Evolutionary conservation across 1,140 invertebrate species (phyloP).

Genomic region (Hylaeus anthracinus): DNA sequence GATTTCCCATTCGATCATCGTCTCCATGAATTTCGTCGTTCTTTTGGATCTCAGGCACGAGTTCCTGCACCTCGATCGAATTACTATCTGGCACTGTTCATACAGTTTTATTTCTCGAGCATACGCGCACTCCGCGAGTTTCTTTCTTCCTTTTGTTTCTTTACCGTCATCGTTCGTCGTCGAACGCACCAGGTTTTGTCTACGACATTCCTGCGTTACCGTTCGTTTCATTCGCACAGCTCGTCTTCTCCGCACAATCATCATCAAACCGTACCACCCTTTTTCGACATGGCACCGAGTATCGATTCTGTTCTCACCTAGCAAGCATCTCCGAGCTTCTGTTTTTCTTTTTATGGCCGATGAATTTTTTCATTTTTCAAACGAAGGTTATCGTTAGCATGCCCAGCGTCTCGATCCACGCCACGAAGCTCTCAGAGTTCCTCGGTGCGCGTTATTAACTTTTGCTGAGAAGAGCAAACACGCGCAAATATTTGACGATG

Average conservation of each 20-base stretch:
- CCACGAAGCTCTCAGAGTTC: not conserved
- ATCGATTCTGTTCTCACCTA: not conserved
- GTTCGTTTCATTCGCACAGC: not conserved
- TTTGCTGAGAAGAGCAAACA: not conserved
- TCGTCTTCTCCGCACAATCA: not conserved
- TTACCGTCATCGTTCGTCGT: not conserved
- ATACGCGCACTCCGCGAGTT: not conserved
- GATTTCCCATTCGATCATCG: not conserved
- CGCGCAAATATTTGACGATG: too few relatives aligned
- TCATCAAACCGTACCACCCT: not conserved
- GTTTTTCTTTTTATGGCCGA: slow-evolving; percentile 42
- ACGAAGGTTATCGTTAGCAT: slow-evolving; percentile 14
- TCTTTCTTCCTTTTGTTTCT: not conserved
- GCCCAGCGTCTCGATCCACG: slow-evolving; percentile 15
- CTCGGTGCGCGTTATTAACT: not conserved
- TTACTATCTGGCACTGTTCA: too few relatives aligned
- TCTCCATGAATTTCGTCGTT: not conserved
- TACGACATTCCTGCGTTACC: not conserved
- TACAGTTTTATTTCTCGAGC: slow-evolving; percentile 13
- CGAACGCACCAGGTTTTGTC: not conserved
- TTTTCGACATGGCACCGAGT: too few relatives aligned
- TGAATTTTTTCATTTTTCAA: slow-evolving; percentile 9
- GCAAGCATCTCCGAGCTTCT: slow-evolving; percentile 1
- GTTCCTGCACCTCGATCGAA: not conserved
- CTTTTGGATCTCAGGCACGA: not conserved